A percentile compares a stretch with the other conserved stretches of the same genome.
phyloP scores from a whole-genome alignment of 2,113 vertebrate species.

The Bubalus kerabau region DNA sequence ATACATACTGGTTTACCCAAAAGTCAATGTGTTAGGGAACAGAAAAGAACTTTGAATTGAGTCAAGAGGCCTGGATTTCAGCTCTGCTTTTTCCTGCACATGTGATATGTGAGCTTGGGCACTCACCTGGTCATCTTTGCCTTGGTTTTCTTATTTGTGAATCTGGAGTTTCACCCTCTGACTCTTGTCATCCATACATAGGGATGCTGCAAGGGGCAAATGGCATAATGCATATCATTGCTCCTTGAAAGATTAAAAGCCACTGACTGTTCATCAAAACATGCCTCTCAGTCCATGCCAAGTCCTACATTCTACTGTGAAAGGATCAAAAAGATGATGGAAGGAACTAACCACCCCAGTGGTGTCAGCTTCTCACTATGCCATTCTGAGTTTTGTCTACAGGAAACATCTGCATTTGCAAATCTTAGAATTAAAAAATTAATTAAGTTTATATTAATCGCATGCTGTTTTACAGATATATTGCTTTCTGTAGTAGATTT shows the following conservation, averaged over 20 bases:
- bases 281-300: not conserved
- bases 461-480: not conserved
- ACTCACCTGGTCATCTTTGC: not conserved
- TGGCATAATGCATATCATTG: not conserved
- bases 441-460: not conserved
- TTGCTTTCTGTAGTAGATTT: not conserved
- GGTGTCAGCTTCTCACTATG: not conserved
- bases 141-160: not conserved
- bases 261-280: not conserved
- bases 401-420: not conserved
- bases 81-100: not conserved
- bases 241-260: constrained; percentile 6
- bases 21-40: not conserved
- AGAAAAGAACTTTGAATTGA: not conserved
- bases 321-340: not conserved
- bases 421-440: not conserved
- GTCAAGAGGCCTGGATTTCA: not conserved
- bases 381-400: not conserved
- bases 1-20: not conserved
- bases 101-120: not conserved
- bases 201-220: not conserved
- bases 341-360: not conserved
- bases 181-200: not conserved
- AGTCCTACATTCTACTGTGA: not conserved
- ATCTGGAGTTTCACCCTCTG: not conserved